phyloP scores from a whole-genome alignment of 2,797 vertebrate genomes.

The Alauda arvensis region DNA sequence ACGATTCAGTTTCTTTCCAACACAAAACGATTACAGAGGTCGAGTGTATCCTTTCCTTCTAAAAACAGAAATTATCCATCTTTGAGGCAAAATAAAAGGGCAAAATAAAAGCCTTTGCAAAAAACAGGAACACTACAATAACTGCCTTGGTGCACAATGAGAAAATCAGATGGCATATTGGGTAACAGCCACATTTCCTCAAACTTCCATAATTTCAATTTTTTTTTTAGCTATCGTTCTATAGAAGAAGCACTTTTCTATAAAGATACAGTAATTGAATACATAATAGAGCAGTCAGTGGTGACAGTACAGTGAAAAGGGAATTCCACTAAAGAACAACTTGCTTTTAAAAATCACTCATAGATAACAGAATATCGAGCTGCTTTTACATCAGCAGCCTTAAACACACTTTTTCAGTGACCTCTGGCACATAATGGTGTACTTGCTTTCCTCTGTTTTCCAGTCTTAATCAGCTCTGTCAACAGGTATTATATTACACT shows the following conservation, averaged over 20 bases:
- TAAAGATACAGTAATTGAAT: not conserved
- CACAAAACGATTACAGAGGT: not conserved
- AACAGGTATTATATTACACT: not conserved
- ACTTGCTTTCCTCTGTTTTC: not conserved
- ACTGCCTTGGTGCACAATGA: not conserved
- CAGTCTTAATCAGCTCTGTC: not conserved
- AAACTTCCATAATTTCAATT: not conserved
- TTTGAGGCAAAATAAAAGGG: constrained; percentile 15
- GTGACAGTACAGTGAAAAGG: constrained; percentile 31
- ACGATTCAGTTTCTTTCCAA: not conserved
- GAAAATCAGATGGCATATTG: not conserved
- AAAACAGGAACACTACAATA: not conserved
- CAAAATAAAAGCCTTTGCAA: not conserved
- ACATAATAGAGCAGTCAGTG: constrained; percentile 25
- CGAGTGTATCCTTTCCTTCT: not conserved
- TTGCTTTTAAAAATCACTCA: not conserved
- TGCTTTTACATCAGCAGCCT: constrained; percentile 2
- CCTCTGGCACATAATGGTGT: not conserved
- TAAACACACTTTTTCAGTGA: not conserved
- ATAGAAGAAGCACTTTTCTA: not conserved
- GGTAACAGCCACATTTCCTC: not conserved
- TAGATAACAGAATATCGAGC: not conserved
- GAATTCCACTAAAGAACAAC: constrained; percentile 2
- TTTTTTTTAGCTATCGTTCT: not conserved
- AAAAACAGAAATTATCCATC: not conserved